Base-by-base conservation (phyloP, 2,113 vertebrate genomes). In the Brachyistius frenatus region DNA sequence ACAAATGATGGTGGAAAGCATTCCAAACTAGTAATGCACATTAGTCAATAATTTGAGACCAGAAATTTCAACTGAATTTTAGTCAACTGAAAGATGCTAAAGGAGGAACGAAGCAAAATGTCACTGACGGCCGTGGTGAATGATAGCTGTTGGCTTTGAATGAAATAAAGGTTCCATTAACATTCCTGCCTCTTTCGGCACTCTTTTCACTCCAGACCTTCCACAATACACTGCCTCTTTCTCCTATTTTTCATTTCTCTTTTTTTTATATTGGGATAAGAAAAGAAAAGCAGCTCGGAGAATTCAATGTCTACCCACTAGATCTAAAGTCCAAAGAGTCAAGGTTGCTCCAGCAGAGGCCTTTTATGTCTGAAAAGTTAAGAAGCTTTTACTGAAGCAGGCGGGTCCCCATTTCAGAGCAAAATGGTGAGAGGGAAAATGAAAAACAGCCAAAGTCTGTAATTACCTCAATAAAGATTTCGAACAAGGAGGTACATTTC, bases 81-180 rank as follows among this genome's bases (percentile, higher is more conserved):
- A 58, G 52, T 64, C 15, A 53, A 53, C 32, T 16, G 35, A 68
- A 66, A 23, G 14, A 16, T 36, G 33, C n/a, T 49, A 57, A 35
- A 31, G 53, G 3, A 9, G 52, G 9, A 32, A 55, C 5, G 53
- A 5, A 37, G 33, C 16, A 32, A 66, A 60, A 44, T 41, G 32
- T 52, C 39, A 54, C 35, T 10, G 62, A 50, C 6, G 15, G 14
- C 15, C 55, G 41, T 15, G 14, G 39, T 65, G 62, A 76, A 62
- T 44, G 57, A 58, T 50, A 11, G 68, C 60, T 3, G 56, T 62
- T 44, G 39, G 9, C 41, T 66, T 50, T 85, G 49, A 82, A 83
- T 78, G 56, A 70, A 87, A 77, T 31, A 33, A 81, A 75, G 79
- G 49, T 73, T 83, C 81, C 85, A 90, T 89, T 84, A 86, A 92